Conservation (phyloP, 2,888 invertebrate genomes). For the Leptothorax acervorum region DNA sequence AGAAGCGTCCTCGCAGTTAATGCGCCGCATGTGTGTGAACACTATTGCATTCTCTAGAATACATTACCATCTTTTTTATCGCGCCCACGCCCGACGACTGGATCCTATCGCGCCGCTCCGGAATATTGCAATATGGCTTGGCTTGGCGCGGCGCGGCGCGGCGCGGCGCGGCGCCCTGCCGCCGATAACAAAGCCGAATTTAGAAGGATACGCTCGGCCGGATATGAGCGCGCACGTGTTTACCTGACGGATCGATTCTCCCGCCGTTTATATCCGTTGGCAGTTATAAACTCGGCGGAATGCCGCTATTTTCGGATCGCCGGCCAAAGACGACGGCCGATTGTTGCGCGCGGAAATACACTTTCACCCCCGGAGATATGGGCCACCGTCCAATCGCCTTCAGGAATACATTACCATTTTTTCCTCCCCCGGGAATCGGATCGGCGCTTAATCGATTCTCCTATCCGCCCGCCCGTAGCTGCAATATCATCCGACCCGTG, state of each 20-base stretch:
- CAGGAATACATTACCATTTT: constrained; percentile 45
- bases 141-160: not conserved
- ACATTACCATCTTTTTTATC: constrained; percentile 44
- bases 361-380: constrained; percentile 25
- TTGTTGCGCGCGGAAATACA: constrained; percentile 38
- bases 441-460: constrained; percentile 40
- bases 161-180: not conserved
- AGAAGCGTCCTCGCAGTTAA: not conserved
- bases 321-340: constrained; percentile 29
- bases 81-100: constrained; percentile 5
- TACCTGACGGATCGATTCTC: constrained; percentile 46
- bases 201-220: constrained; percentile 32
- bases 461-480: not conserved
- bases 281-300: constrained; percentile 37
- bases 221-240: constrained; percentile 47
- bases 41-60: constrained; percentile 43
- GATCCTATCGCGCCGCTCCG: not conserved
- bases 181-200: constrained; percentile 43
- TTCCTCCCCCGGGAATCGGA: constrained; percentile 20
- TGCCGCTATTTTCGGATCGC: constrained; percentile 33
- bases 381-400: constrained; percentile 32
- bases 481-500: constrained; percentile 28
- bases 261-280: constrained; percentile 28
- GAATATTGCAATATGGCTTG: no score
- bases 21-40: constrained; percentile 3